These are phyloP conservation scores for Tychaedon coryphoeus DNA, from an alignment of 2,113 vertebrate genomes.

Conservation along the genomic window DNA sequence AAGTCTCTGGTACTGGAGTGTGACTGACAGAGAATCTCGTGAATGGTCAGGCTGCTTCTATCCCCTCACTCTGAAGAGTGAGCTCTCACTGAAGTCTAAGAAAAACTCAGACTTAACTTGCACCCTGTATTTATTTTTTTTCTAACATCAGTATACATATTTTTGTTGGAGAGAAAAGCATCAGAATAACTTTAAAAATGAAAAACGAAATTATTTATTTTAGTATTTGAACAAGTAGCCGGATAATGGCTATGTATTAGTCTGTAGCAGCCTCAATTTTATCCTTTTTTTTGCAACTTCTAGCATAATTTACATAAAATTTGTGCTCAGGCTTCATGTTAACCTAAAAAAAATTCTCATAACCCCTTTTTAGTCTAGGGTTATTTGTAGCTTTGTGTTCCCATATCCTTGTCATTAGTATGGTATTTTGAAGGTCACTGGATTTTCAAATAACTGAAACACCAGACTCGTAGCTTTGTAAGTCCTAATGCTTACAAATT, in stretches of 20 bases:
- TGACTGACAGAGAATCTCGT: fast-evolving
- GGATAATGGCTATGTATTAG: not conserved
- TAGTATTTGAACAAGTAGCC: not conserved
- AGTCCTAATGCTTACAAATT: not conserved
- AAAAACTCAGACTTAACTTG: not conserved
- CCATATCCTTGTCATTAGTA: not conserved
- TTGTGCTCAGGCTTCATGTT: not conserved
- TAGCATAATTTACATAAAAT: not conserved
- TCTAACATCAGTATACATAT: not conserved
- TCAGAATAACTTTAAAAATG: not conserved
- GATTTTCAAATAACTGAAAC: not conserved
- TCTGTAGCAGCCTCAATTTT: not conserved
- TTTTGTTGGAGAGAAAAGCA: not conserved
- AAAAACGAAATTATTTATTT: fast-evolving
- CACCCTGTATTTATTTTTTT: not conserved
- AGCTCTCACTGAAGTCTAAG: not conserved
- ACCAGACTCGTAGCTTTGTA: not conserved
- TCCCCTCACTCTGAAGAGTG: fast-evolving
- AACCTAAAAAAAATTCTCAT: conserved; percentile 4
- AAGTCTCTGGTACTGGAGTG: not conserved
- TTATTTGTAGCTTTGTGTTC: not conserved
- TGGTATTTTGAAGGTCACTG: conserved; percentile 11
- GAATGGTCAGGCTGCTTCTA: fast-evolving
- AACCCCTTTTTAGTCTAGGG: not conserved
- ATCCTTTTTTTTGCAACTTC: not conserved